Evolutionary conservation across 1,140 invertebrate genomes (phyloP).

Genomic region (Stratiolaelaps scimitus): DNA sequence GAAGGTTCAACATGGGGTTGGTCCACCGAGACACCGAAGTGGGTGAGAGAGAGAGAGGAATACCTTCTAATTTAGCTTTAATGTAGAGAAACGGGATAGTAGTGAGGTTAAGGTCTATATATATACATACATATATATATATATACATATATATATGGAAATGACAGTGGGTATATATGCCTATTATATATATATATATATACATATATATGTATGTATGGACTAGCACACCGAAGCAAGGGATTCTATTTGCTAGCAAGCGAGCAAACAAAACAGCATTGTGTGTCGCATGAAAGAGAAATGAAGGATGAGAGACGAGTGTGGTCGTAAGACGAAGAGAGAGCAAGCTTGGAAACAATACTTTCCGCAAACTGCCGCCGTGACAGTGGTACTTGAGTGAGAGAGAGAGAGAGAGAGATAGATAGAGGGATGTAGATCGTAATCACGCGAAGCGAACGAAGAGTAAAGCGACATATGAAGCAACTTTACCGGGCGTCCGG

Average conservation of each 20-base stretch:
- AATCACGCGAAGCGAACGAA: too few species aligned
- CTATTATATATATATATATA: not conserved
- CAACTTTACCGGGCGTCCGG: too few species aligned
- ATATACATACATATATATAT: not conserved
- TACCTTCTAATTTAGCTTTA: constrained; percentile 15
- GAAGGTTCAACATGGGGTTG: not conserved
- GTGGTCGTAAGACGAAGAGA: too few species aligned
- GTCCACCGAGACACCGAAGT: not conserved
- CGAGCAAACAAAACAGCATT: too few species aligned
- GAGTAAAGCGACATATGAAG: too few species aligned
- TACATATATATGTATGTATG: not conserved
- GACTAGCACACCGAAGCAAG: not conserved
- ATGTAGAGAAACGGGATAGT: not conserved
- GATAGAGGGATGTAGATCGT: too few species aligned
- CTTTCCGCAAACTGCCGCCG: too few species aligned
- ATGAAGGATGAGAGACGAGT: too few species aligned
- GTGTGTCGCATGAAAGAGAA: too few species aligned
- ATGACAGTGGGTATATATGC: not conserved
- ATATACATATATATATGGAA: constrained; percentile 11
- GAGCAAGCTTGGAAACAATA: too few species aligned
- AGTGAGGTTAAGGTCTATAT: not conserved
- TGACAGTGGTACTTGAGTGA: too few species aligned
- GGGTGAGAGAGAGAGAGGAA: not conserved
- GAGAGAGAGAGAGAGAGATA: too few species aligned
- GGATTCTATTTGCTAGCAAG: not conserved